These are phyloP conservation scores for Sciaenops ocellatus DNA, from an alignment of 2,797 vertebrate species.

Conservation along the genomic window DNA sequence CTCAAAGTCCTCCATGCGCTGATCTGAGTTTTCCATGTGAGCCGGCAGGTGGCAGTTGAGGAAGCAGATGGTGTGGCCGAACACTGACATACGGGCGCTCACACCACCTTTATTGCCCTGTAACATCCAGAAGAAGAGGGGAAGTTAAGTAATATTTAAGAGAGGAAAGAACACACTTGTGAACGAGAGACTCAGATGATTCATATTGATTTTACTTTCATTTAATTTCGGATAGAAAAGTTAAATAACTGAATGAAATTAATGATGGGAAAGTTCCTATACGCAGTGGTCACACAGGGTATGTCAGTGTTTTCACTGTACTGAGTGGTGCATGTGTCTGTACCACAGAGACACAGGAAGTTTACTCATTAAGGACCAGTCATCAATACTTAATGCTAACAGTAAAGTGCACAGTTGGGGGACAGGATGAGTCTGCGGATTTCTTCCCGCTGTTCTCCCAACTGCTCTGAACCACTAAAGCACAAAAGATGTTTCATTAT, in stretches of 20 bases:
- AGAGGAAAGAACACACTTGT: not conserved
- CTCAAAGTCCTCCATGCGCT: slow-evolving; percentile 97
- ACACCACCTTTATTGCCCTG: slow-evolving; percentile 98
- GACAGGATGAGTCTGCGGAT: slow-evolving; percentile 39
- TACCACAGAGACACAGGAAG: slow-evolving; percentile 49
- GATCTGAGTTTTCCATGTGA: slow-evolving; percentile 97
- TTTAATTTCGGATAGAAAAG: not conserved
- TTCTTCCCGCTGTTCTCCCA: slow-evolving; percentile 29
- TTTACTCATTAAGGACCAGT: slow-evolving; percentile 40
- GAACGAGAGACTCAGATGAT: slow-evolving; percentile 1
- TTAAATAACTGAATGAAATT: slow-evolving; percentile 1
- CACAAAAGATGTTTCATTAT: slow-evolving; percentile 15
- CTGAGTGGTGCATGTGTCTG: not conserved
- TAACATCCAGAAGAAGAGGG: slow-evolving; percentile 1
- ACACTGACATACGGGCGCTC: slow-evolving; percentile 92
- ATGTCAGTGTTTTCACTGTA: slow-evolving; percentile 1
- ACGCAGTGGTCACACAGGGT: not conserved
- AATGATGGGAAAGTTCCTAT: not conserved
- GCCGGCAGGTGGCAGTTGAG: slow-evolving; percentile 98
- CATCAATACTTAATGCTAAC: slow-evolving; percentile 72
- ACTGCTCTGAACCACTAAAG: slow-evolving; percentile 54
- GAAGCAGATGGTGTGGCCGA: slow-evolving; percentile 96
- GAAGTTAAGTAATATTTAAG: not conserved
- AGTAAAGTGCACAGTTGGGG: slow-evolving; percentile 42
- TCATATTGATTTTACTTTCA: too few species aligned